phyloP scores from a whole-genome alignment of 2,797 vertebrate species.

The Eleutherodactylus coqui region DNA sequence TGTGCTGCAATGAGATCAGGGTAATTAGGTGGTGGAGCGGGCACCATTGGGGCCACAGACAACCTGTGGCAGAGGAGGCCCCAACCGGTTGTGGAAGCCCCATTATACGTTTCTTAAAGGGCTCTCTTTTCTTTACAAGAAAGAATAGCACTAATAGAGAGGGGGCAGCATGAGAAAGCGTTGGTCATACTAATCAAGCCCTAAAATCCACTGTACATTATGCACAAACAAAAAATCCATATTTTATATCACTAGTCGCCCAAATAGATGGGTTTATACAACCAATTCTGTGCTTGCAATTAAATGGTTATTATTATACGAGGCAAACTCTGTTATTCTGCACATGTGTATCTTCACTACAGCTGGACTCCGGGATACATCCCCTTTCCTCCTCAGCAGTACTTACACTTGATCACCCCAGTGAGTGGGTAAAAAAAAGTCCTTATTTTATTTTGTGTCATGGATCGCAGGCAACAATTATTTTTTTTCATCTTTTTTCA shows the following conservation, averaged over 20 bases:
- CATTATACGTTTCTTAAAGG: too few relatives aligned
- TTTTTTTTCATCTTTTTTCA: neutral
- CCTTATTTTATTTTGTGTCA: slow-evolving; percentile 4
- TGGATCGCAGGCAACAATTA: neutral
- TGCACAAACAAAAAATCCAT: too few relatives aligned
- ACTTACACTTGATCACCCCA: neutral
- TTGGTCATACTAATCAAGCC: too few relatives aligned
- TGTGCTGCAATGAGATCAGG: too few relatives aligned
- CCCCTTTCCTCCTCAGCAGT: neutral
- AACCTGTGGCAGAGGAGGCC: too few relatives aligned
- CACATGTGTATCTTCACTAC: neutral
- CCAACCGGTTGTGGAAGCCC: too few relatives aligned
- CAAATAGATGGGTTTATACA: neutral
- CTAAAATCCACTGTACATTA: too few relatives aligned
- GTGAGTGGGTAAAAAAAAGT: slow-evolving; percentile 24
- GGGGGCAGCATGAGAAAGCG: too few relatives aligned
- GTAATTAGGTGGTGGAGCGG: too few relatives aligned
- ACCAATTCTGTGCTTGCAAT: neutral
- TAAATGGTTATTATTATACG: neutral
- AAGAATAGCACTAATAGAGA: too few relatives aligned
- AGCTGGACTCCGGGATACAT: neutral
- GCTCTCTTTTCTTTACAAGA: too few relatives aligned
- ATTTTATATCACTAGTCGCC: neutral
- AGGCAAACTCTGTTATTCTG: neutral
- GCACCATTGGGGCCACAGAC: too few relatives aligned